Evolutionary conservation across 2,113 vertebrate species (phyloP), one percentile per base, ranked within the genome.

Genomic region (Macquaria ambigua): DNA sequence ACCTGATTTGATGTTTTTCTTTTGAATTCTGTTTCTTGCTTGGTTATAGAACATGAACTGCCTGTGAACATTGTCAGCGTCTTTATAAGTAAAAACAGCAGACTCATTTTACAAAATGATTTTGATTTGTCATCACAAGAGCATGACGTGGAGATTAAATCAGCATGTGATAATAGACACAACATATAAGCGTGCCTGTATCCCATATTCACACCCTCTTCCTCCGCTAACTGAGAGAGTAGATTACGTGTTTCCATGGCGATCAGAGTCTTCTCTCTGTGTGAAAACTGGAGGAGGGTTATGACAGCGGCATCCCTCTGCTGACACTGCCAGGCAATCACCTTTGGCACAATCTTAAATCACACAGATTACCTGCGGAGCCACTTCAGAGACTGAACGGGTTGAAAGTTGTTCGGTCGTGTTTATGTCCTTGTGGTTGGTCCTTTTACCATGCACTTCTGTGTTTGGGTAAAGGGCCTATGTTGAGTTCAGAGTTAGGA

Each of bases 161-260:
- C 46, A 16, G 66, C 23, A 25, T 55, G 50, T 53, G 31, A 78
- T 43, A 55, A 58, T 25, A 41, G 53, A 79, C 21, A 16, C 34
- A 16, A 28, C 48, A 53, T 34, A 78, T 4, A 8, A 76, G 69
- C 28, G 16, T 58, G 63, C 66, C 76, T 81, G 23, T 79, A 43
- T 77, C 23, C 25, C 74, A 67, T 50, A 61, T 82, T 80, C 59
- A 64, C 85, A 76, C 73, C 41, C 55, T 75, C 77, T 66, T 72
- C 74, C 64, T 71, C 31, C 25, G 23, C 75, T 76, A 37, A 63
- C 77, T 76, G 70, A 85, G 83, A 75, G 82, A 82, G 89, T 92
- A 84, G 84, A 88, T 92, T 79, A 86, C 85, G 81, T 39, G 95
- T 96, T 95, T 92, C 95, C 93, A 95, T 96, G 94, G 94, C 71